These are phyloP conservation scores for Pheucticus melanocephalus DNA, from an alignment of 2,113 vertebrate species.

Conservation along the genomic window DNA sequence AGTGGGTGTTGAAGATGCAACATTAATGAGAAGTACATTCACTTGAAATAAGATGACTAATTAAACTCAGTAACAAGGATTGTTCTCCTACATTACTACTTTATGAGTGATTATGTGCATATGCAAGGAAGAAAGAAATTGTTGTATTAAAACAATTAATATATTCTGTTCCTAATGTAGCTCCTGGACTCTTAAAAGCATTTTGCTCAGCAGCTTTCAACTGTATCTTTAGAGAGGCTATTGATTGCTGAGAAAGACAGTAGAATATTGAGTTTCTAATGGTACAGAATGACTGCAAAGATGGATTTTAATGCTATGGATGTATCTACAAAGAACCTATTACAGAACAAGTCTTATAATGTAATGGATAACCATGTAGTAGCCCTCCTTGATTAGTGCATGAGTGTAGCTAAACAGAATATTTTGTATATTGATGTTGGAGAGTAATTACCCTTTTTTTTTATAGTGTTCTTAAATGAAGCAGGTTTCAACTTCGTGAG, in stretches of 20 bases:
- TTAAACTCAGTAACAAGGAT: not conserved
- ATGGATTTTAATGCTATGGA: not conserved
- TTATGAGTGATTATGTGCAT: not conserved
- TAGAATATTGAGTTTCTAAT: not conserved
- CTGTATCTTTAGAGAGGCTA: not conserved
- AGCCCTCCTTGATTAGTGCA: not conserved
- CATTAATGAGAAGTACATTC: not conserved
- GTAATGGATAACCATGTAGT: not conserved
- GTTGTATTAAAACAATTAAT: not conserved
- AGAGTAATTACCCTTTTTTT: not conserved
- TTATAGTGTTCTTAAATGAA: slow-evolving; percentile 92
- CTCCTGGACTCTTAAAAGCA: not conserved
- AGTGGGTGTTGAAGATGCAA: not conserved
- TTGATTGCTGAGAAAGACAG: not conserved
- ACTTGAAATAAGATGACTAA: not conserved
- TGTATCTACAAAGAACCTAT: not conserved
- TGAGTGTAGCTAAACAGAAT: not conserved
- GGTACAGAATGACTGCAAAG: not conserved
- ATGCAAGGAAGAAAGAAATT: not conserved
- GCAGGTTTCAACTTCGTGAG: slow-evolving; percentile 96
- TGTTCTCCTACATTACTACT: not conserved
- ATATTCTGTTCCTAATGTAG: not conserved
- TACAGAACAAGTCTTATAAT: not conserved
- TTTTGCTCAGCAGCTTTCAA: not conserved
- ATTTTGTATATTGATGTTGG: not conserved